phyloP scores from a whole-genome alignment of 2,888 invertebrate genomes.

The Xestia sexstrigata region DNA sequence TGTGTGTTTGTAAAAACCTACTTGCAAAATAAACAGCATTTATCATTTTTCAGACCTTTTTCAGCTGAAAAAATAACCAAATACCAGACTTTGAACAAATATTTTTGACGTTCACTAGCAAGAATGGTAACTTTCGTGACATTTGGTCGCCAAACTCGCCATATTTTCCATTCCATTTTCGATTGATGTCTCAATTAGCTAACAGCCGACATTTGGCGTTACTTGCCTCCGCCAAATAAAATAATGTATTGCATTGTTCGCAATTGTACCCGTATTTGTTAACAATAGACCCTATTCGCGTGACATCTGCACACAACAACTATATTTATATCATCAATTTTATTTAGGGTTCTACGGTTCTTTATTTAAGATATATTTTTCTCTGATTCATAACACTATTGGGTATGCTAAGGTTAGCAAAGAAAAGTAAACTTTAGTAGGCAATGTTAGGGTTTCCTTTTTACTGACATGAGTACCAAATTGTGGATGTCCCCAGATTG shows the following conservation, averaged over 20 bases:
- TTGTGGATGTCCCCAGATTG: conserved; percentile 76
- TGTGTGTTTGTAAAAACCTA: too few species aligned
- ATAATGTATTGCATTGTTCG: conserved; percentile 86
- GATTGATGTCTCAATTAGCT: conserved; percentile 84
- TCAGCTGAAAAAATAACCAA: conserved; percentile 11
- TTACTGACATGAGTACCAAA: conserved; percentile 48
- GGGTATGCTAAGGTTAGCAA: not conserved
- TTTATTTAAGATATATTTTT: conserved; percentile 55
- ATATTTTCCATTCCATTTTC: conserved; percentile 74
- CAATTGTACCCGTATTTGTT: conserved; percentile 88
- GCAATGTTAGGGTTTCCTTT: conserved; percentile 53
- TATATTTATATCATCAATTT: conserved; percentile 27
- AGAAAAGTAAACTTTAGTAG: conserved; percentile 15
- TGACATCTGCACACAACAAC: conserved; percentile 80
- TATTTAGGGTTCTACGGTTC: conserved; percentile 23
- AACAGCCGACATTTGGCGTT: conserved; percentile 87
- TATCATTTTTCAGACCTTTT: too few species aligned
- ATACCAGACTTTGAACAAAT: conserved; percentile 1
- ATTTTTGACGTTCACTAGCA: not conserved
- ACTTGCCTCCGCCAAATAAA: conserved; percentile 84
- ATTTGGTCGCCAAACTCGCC: conserved; percentile 68
- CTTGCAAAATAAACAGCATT: too few species aligned
- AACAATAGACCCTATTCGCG: conserved; percentile 84
- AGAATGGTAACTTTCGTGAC: conserved; percentile 51
- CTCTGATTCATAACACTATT: conserved; percentile 19